phyloP scores from a whole-genome alignment of 2,888 invertebrate genomes.

The Rotaria magnacalcarata region DNA sequence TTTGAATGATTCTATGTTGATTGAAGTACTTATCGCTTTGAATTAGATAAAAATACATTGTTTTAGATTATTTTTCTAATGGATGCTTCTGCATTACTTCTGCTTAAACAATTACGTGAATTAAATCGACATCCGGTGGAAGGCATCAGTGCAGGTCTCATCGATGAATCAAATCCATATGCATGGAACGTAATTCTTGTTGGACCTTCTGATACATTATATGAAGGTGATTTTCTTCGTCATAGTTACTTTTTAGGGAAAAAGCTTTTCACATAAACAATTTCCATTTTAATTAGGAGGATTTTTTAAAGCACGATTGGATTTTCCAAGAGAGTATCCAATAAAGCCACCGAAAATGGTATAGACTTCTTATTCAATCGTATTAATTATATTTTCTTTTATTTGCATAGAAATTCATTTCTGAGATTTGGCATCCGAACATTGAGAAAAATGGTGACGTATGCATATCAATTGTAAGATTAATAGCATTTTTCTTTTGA shows the following conservation, averaged over 20 bases:
- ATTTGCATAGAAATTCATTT: slow-evolving; percentile 72
- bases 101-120: slow-evolving; percentile 65
- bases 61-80: background rate
- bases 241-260: too few relatives aligned
- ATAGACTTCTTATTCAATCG: background rate
- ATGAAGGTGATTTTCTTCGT: slow-evolving; percentile 54
- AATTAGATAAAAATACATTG: background rate
- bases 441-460: slow-evolving; percentile 93
- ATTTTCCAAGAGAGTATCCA: slow-evolving; percentile 97
- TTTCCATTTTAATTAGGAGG: slow-evolving; percentile 70
- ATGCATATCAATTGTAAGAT: slow-evolving; percentile 87
- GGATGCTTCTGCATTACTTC: slow-evolving; percentile 39
- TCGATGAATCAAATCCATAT: slow-evolving; percentile 98
- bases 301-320: slow-evolving; percentile 95
- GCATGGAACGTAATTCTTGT: slow-evolving; percentile 99
- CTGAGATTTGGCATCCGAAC: slow-evolving; percentile 99
- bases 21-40: slow-evolving; percentile 53
- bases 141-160: slow-evolving; percentile 98
- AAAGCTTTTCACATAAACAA: too few relatives aligned
- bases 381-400: background rate
- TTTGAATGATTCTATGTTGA: slow-evolving; percentile 68
- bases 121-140: slow-evolving; percentile 97
- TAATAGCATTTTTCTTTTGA: background rate
- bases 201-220: slow-evolving; percentile 96
- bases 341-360: slow-evolving; percentile 91